A percentile compares a stretch with the other conserved stretches of the same genome.
Conservation (phyloP, 2,888 invertebrate genomes). For the Notodromas monacha region DNA sequence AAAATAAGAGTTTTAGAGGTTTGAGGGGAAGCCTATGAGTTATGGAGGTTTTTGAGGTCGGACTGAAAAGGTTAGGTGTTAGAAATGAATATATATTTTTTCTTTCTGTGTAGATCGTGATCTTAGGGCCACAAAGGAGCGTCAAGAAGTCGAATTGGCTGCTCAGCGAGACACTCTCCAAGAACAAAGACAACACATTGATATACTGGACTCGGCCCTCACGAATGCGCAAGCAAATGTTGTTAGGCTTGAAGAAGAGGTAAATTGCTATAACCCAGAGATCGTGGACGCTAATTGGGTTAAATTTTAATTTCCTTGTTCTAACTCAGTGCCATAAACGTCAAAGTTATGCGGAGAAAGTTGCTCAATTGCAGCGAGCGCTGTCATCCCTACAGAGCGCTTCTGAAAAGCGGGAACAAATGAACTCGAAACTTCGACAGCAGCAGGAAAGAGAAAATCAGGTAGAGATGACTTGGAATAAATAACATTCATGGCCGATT, state of each 20-base stretch:
- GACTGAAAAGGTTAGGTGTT: no score
- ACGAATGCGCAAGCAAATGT: conserved; percentile 67
- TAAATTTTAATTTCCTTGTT: no score
- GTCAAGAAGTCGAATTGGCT: conserved; percentile 62
- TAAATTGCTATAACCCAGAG: conserved; percentile 15
- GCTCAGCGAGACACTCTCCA: conserved; percentile 60
- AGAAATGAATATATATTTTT: no score
- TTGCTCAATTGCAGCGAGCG: conserved; percentile 46
- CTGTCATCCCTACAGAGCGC: conserved; percentile 45
- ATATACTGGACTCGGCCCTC: conserved; percentile 60
- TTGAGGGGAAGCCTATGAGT: no score
- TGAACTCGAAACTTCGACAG: conserved; percentile 44
- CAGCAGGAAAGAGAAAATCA: conserved; percentile 55
- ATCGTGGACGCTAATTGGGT: no score
- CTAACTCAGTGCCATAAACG: conserved; percentile 56
- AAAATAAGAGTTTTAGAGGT: no score
- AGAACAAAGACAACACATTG: conserved; percentile 68
- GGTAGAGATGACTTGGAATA: no score
- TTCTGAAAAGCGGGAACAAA: conserved; percentile 49
- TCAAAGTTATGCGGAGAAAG: conserved; percentile 47
- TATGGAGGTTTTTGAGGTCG: no score
- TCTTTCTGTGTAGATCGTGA: conserved; percentile 79
- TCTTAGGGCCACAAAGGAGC: conserved; percentile 50
- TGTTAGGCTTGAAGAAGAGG: conserved; percentile 56
- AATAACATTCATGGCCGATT: no score